Evolutionary conservation across 2,797 vertebrate genomes (phyloP), one percentile per base, ranked within the genome.

Genomic region (Melanotaenia parkinsoni): DNA sequence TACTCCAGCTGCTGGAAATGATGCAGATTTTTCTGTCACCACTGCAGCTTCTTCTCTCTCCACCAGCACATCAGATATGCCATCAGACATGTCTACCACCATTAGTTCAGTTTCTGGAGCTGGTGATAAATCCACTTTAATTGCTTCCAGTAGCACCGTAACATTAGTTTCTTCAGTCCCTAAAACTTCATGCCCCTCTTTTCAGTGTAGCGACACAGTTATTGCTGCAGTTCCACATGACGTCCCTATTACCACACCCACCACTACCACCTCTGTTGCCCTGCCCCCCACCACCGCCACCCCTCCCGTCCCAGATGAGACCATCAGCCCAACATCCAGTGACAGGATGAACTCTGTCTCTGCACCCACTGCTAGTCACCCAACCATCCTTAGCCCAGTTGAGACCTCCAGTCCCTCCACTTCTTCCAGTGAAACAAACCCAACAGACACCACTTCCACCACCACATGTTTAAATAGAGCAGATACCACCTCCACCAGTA

Each of bases 361-460:
- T 30, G 43, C 70, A 62, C 62, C 82, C 24, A 28, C 63, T 40
- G 10, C 26, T 28, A 58, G 32, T 68, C 77, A 58, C 32, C 40
- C 81, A 60, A 54, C 30, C 54, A 60, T 50, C 37, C 24, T 61
- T 13, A 53, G 14, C 65, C 37, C 75, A 0, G 6, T 54, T 28
- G 80, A 68, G 5, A 35, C 53, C 3, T 53, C 81, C 2, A 18
- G 24, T 70, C 84, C 89, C 58, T 80, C 78, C 33, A 86, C 83
- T 63, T 85, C 82, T 14, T 86, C 83, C 45, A 74, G 73, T 70
- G 79, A 86, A 74, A 86, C 85, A 43, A 80, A 78, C 62, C 74
- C 78, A 6, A 88, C 81, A 69, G 80, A 82, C 80, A 87, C 86
- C 71, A 69, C 78, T 38, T 76, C 85, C 58, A 86, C 77, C 16